phyloP scores from a whole-genome alignment of 2,888 invertebrate species.

The Drosophila pseudotakahashii region DNA sequence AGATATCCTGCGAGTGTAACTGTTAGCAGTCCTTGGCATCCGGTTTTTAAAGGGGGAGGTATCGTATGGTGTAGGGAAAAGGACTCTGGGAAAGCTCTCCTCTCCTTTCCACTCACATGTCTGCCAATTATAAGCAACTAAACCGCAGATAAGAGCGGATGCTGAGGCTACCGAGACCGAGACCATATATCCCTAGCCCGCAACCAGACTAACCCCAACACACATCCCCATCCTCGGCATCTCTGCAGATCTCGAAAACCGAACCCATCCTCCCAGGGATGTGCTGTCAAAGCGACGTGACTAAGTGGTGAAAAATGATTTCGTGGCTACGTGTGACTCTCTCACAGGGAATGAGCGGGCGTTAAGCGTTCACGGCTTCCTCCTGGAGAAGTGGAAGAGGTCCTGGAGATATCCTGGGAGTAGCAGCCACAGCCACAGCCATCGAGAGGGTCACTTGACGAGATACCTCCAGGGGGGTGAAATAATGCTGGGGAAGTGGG shows the following conservation, averaged over 20 bases:
- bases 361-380: slow-evolving; percentile 56
- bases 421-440: slow-evolving; percentile 46
- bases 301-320: slow-evolving; percentile 78
- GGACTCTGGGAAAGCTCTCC: slow-evolving; percentile 60
- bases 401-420: slow-evolving; percentile 19
- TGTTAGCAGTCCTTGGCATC: slow-evolving; percentile 49
- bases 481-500: slow-evolving; percentile 14
- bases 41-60: slow-evolving; percentile 25
- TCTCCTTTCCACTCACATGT: slow-evolving; percentile 60
- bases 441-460: slow-evolving; percentile 73
- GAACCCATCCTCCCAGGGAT: slow-evolving; percentile 34
- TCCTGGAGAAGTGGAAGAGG: slow-evolving; percentile 26
- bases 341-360: slow-evolving; percentile 58
- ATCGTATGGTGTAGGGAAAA: background rate
- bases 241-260: background rate
- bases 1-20: slow-evolving; percentile 40
- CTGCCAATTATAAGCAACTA: slow-evolving; percentile 78
- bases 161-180: slow-evolving; percentile 49
- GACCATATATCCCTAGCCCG: slow-evolving; percentile 26
- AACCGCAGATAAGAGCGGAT: slow-evolving; percentile 74
- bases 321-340: slow-evolving; percentile 76
- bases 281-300: slow-evolving; percentile 77
- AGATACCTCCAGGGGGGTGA: slow-evolving; percentile 48
- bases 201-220: slow-evolving; percentile 32
- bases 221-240: background rate